Evolutionary conservation across 2,888 invertebrate genomes (phyloP).

Genomic region (Embidobia sp.): DNA sequence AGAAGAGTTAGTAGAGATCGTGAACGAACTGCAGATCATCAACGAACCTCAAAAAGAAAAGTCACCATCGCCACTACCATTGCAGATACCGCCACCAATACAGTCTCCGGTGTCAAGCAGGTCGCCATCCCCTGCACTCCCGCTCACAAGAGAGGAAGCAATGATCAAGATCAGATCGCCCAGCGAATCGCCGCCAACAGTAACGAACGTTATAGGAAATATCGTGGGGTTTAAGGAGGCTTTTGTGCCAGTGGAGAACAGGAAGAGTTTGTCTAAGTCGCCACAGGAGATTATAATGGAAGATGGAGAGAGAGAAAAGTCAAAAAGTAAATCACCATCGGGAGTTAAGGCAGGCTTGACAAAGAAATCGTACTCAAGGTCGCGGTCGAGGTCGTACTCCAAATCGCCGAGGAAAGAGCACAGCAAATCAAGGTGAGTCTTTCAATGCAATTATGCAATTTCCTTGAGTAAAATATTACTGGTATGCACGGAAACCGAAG

Average conservation of each 20-base stretch:
- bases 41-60: too few species aligned
- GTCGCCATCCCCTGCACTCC: conserved; percentile 77
- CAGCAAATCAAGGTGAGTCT: conserved; percentile 70
- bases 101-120: conserved; percentile 75
- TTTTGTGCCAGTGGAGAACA: conserved; percentile 23
- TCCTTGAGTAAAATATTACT: too few species aligned
- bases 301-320: conserved; percentile 67
- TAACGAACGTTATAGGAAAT: conserved; percentile 47
- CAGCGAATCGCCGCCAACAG: conserved; percentile 71
- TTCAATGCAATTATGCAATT: too few species aligned
- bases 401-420: conserved; percentile 74
- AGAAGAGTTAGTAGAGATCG: conserved; percentile 70
- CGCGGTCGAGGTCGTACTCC: conserved; percentile 72
- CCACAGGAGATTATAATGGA: conserved; percentile 64
- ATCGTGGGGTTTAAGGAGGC: conserved; percentile 53
- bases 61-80: conserved; percentile 47
- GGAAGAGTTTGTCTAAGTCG: conserved; percentile 65
- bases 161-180: conserved; percentile 72
- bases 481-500: too few species aligned
- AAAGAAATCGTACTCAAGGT: conserved; percentile 71
- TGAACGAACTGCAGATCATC: too few species aligned
- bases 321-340: conserved; percentile 73
- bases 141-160: conserved; percentile 76
- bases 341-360: conserved; percentile 41
- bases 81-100: conserved; percentile 65